Conservation (phyloP, 1,140 invertebrate species). For the Tribolium madens region DNA sequence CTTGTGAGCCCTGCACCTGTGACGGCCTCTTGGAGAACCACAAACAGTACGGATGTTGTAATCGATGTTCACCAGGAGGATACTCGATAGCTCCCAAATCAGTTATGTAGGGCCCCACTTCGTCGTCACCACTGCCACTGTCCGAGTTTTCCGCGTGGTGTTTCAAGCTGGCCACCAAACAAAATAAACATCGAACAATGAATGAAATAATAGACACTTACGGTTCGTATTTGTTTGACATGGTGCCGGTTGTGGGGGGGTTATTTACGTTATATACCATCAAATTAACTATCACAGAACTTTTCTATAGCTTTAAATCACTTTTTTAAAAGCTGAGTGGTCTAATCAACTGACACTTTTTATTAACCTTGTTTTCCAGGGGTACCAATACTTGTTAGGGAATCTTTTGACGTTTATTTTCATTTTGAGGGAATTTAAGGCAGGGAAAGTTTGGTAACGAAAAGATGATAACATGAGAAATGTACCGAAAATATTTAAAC, state of each 20-base stretch:
- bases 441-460: too few species aligned
- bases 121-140: slow-evolving; percentile 70
- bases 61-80: slow-evolving; percentile 82
- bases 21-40: slow-evolving; percentile 85
- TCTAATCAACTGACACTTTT: slow-evolving; percentile 8
- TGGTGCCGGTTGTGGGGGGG: slow-evolving; percentile 58
- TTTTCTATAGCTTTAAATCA: neutral
- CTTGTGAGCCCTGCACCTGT: slow-evolving; percentile 59
- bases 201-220: slow-evolving; percentile 21
- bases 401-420: neutral
- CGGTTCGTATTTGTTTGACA: slow-evolving; percentile 73
- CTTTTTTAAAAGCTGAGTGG: neutral
- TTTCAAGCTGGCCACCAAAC: slow-evolving; percentile 67
- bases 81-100: slow-evolving; percentile 73
- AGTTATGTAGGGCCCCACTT: slow-evolving; percentile 62
- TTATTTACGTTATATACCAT: slow-evolving; percentile 57
- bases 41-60: slow-evolving; percentile 91
- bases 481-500: too few species aligned
- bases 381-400: neutral
- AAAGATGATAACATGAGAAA: too few species aligned
- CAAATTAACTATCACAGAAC: slow-evolving; percentile 59
- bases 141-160: slow-evolving; percentile 68
- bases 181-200: slow-evolving; percentile 31
- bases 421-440: too few species aligned
- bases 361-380: slow-evolving; percentile 19